Base-by-base conservation (phyloP, 2,888 invertebrate genomes). In the Prenolepis imparis region DNA sequence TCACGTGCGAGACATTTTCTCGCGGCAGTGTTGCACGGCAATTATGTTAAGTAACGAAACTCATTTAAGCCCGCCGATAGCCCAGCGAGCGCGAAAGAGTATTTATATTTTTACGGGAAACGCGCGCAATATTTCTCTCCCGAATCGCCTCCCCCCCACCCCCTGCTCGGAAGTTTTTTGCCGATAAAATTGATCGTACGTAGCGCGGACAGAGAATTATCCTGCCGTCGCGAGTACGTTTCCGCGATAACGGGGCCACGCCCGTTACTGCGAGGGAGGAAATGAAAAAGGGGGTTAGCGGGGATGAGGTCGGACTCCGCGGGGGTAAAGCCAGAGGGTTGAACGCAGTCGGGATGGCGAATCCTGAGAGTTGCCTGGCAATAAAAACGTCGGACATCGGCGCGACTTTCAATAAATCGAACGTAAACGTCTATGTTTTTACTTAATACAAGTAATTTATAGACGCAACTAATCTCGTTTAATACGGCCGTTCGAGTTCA, bases 1-100 rank as follows among this genome's bases (percentile, higher is more conserved):
- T 80, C 72, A 18, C 36, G n/a, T 28, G 39, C 72, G 72, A 48
- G 72, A 59, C 59, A 44, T 44, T 72, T 77, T 21, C 59, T 72
- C 72, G 32, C 59, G 70, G 41, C 41, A 44, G 70, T 48, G 18
- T 78, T 57, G 48, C 57, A 44, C 41, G 24, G 59, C 78, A 80
- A 80, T 72, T 72, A 80, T 80, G 78, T 80, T 80, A 80, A 80
- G 78, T 80, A 80, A 80, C 72, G 59, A 72, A 80, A 80, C 78
- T 80, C 78, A 59, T 72, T 80, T 67, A 68, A 52, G 77, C 9
- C 36, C 59, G 24, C 78, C 72, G 44, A 80, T 70, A 72, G 32
- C 59, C 59, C 44, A 2, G 24, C 21, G 36, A 2, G 24, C 36
- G 44, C 57, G 44, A 59, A 59, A 15, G 78, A 72, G 32, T 80